Conservation (phyloP, 2,888 invertebrate genomes). For the Drosophila paucipuncta region DNA sequence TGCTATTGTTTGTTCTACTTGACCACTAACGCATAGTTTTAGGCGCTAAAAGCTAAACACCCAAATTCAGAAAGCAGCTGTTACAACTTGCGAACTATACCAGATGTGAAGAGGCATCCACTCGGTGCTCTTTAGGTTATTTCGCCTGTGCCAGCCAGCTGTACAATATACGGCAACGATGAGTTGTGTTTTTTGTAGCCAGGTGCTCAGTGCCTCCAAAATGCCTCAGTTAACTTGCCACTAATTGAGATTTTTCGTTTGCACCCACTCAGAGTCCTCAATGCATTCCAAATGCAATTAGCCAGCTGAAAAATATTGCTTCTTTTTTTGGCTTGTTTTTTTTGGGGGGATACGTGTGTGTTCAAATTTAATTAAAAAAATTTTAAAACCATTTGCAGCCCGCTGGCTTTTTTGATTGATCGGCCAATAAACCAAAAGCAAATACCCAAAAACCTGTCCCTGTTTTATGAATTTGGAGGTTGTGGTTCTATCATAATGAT, state of each 20-base stretch:
- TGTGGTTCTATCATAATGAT: slow-evolving; percentile 68
- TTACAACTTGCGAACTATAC: slow-evolving; percentile 47
- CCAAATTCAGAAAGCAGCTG: slow-evolving; percentile 79
- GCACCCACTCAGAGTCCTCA: slow-evolving; percentile 4
- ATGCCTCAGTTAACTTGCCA: slow-evolving; percentile 58
- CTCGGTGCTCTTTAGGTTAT: slow-evolving; percentile 58
- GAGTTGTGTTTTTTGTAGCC: slow-evolving; percentile 41
- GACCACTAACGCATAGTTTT: slow-evolving; percentile 80
- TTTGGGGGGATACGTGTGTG: background rate
- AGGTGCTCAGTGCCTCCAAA: slow-evolving; percentile 46
- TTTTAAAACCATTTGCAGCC: slow-evolving; percentile 18
- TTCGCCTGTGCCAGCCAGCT: slow-evolving; percentile 26
- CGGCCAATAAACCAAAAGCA: slow-evolving; percentile 18
- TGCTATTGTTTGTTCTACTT: slow-evolving; percentile 76
- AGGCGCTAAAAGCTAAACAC: slow-evolving; percentile 81
- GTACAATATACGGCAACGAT: slow-evolving; percentile 26
- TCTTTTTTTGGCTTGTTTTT: slow-evolving; percentile 3
- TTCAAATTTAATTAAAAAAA: slow-evolving; percentile 36
- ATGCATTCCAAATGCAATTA: slow-evolving; percentile 35
- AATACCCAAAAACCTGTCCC: slow-evolving; percentile 25
- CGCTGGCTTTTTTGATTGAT: slow-evolving; percentile 55
- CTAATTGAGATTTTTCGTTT: slow-evolving; percentile 60
- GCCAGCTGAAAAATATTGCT: slow-evolving; percentile 19
- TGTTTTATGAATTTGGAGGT: slow-evolving; percentile 50
- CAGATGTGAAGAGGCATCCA: slow-evolving; percentile 30